Percentiles rank a stretch among this genome's conserved stretches.
Evolutionary conservation across 2,888 invertebrate genomes (phyloP).

Genomic region (Orthosia cruda): DNA sequence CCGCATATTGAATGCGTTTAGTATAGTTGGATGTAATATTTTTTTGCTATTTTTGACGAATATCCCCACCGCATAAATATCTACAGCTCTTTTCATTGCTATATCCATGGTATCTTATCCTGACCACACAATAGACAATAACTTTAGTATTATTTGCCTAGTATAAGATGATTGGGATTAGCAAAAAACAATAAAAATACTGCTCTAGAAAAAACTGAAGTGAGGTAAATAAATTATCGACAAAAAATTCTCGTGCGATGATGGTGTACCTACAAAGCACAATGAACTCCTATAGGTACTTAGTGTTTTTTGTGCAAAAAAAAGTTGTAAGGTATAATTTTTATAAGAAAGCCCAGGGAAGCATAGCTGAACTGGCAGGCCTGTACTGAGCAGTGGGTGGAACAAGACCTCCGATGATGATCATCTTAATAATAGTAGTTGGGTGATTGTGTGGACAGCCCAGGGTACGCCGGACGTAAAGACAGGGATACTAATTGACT

Average conservation of each 20-base stretch:
- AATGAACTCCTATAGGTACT: slow-evolving; percentile 41
- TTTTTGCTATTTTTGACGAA: no score
- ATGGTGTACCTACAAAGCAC: slow-evolving; percentile 42
- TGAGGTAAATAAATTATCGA: slow-evolving; percentile 38
- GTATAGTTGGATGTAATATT: no score
- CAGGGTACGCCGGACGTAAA: no score
- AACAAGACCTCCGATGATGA: slow-evolving; percentile 4
- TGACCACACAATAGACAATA: background rate
- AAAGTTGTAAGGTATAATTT: slow-evolving; percentile 43
- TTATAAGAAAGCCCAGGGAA: slow-evolving; percentile 47
- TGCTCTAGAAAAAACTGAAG: slow-evolving; percentile 6
- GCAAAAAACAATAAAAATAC: slow-evolving; percentile 5
- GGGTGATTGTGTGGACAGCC: no score
- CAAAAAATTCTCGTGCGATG: slow-evolving; percentile 41
- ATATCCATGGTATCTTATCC: background rate
- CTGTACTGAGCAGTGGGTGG: slow-evolving; percentile 18
- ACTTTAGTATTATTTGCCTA: background rate
- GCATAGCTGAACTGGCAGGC: slow-evolving; percentile 31
- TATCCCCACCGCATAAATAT: background rate
- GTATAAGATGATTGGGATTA: background rate
- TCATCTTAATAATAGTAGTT: slow-evolving; percentile 4
- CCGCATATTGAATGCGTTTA: no score
- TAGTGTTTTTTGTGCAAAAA: slow-evolving; percentile 26
- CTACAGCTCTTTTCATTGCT: background rate
- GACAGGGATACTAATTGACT: no score